These are phyloP conservation scores for human DNA, from an alignment of 2,113 vertebrate species.

Conservation along the genomic window DNA sequence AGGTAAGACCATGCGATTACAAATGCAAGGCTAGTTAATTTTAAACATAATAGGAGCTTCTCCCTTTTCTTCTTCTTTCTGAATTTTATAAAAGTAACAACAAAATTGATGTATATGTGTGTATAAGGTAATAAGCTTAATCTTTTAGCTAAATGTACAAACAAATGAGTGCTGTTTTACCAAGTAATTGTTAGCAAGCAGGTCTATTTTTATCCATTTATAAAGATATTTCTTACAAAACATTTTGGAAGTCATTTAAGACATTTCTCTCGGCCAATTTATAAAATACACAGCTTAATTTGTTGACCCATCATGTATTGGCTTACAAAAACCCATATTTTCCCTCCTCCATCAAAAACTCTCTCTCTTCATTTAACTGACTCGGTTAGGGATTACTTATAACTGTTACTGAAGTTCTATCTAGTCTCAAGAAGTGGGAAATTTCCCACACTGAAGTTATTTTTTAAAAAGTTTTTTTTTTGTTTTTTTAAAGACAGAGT, in stretches of 20 bases:
- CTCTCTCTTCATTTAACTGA: not conserved
- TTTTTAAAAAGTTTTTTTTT: not conserved
- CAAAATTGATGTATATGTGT: not conserved
- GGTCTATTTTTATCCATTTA: not conserved
- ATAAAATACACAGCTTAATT: not conserved
- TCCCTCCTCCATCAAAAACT: not conserved
- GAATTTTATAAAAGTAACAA: slow-evolving; percentile 1
- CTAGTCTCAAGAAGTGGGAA: not conserved
- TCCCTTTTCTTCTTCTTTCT: not conserved
- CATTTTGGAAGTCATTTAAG: slow-evolving; percentile 6
- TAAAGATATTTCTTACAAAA: not conserved
- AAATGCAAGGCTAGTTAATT: not conserved
- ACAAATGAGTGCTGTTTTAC: not conserved
- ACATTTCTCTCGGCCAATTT: not conserved
- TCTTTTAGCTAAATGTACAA: not conserved
- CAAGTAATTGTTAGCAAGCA: not conserved
- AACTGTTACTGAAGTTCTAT: slow-evolving; percentile 10
- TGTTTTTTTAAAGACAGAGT: too few species aligned
- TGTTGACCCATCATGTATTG: not conserved
- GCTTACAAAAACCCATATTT: not conserved
- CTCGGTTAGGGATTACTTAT: not conserved
- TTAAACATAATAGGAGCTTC: not conserved
- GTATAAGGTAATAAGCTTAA: not conserved
- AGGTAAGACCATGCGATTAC: not conserved
- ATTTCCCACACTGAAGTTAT: not conserved